Percentiles rank a stretch among this genome's conserved stretches.
phyloP scores from a whole-genome alignment of 2,113 vertebrate genomes.

The Melanostigma gelatinosum region DNA sequence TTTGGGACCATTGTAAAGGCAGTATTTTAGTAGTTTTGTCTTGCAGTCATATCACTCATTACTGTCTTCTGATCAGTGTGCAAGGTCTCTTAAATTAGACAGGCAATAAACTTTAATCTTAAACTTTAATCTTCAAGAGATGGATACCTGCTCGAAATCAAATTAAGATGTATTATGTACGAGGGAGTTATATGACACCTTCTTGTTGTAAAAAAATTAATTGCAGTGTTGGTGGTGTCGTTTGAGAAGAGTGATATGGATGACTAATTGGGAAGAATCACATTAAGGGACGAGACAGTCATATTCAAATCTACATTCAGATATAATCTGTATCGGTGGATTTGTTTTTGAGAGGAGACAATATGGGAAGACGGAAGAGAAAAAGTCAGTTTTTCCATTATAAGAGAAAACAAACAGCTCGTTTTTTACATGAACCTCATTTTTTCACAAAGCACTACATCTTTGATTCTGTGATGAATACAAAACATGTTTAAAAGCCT shows the following conservation, averaged over 20 bases:
- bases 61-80: neutral
- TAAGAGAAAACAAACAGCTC: slow-evolving; percentile 1
- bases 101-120: slow-evolving; percentile 18
- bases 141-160: slow-evolving; percentile 31
- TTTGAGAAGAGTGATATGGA: slow-evolving; percentile 28
- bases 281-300: slow-evolving; percentile 2
- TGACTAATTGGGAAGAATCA: slow-evolving; percentile 16
- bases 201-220: slow-evolving; percentile 22
- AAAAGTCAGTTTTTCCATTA: slow-evolving; percentile 12
- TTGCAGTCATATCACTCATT: slow-evolving; percentile 1
- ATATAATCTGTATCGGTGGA: neutral
- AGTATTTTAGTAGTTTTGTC: slow-evolving; percentile 13
- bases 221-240: slow-evolving; percentile 28
- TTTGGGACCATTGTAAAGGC: neutral
- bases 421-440: slow-evolving; percentile 11
- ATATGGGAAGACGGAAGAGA: neutral
- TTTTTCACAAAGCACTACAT: slow-evolving; percentile 18
- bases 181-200: slow-evolving; percentile 5
- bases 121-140: neutral
- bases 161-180: slow-evolving; percentile 22
- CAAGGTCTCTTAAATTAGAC: slow-evolving; percentile 28
- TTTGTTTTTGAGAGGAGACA: slow-evolving; percentile 26
- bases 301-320: slow-evolving; percentile 3
- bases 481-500: slow-evolving; percentile 28
- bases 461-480: slow-evolving; percentile 46